These are phyloP conservation scores for Latrodectus geometricus DNA, from an alignment of 1,140 invertebrate species.

Conservation along the genomic window DNA sequence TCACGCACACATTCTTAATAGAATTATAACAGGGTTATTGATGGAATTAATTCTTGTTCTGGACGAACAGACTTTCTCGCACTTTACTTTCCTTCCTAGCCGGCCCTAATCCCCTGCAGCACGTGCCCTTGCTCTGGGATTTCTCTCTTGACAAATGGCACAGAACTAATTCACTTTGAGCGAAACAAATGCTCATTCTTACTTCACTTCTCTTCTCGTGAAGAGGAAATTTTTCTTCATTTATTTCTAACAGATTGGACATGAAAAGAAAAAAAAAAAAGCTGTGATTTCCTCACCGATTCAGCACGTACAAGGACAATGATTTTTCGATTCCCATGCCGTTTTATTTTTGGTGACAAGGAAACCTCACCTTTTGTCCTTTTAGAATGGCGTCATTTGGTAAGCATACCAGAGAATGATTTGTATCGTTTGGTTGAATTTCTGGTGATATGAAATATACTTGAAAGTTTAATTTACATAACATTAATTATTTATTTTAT, in stretches of 20 bases:
- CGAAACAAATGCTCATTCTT: not conserved
- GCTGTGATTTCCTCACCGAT: slow-evolving; percentile 18
- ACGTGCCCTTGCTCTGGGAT: not conserved
- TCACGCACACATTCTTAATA: no score
- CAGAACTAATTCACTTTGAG: not conserved
- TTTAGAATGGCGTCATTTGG: slow-evolving; percentile 9
- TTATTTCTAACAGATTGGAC: not conserved
- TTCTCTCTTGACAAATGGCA: not conserved
- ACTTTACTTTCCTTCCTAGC: not conserved
- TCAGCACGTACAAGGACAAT: slow-evolving; percentile 37
- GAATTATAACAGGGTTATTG: no score
- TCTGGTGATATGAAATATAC: no score
- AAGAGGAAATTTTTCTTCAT: slow-evolving; percentile 1
- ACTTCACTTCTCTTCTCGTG: not conserved
- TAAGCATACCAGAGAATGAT: not conserved
- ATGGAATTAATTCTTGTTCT: not conserved
- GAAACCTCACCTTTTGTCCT: slow-evolving; percentile 1
- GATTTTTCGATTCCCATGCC: slow-evolving; percentile 18
- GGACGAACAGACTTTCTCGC: not conserved
- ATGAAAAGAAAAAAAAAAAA: not conserved
- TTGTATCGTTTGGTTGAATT: not conserved
- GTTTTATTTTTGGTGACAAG: slow-evolving; percentile 26
- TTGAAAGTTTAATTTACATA: no score
- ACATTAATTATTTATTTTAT: no score
- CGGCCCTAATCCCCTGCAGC: not conserved